Percentiles rank a stretch among this genome's conserved stretches.
These are phyloP conservation scores for Drosophila navojoa DNA, from an alignment of 1,140 invertebrate species.

Conservation along the genomic window DNA sequence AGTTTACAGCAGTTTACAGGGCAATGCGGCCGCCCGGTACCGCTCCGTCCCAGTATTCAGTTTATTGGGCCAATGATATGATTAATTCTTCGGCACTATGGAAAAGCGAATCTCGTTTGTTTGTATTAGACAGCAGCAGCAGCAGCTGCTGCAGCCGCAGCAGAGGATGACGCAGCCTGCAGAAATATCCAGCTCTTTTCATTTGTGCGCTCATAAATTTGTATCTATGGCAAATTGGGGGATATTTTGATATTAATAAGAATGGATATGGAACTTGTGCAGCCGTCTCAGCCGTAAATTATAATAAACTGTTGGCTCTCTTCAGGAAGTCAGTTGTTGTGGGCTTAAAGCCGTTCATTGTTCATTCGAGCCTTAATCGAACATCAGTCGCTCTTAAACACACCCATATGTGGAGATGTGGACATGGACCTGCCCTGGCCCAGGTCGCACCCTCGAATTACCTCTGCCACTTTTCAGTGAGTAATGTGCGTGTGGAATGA, in stretches of 20 bases:
- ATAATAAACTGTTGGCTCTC: too few relatives aligned
- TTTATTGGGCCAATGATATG: slow-evolving; percentile 75
- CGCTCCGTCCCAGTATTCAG: slow-evolving; percentile 16
- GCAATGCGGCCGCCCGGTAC: slow-evolving; percentile 6
- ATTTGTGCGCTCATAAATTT: slow-evolving; percentile 41
- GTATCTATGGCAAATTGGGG: slow-evolving; percentile 47
- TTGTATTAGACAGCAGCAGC: slow-evolving; percentile 30
- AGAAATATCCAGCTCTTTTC: slow-evolving; percentile 17
- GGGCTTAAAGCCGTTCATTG: slow-evolving; percentile 6
- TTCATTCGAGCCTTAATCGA: slow-evolving; percentile 42
- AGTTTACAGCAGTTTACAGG: slow-evolving; percentile 60
- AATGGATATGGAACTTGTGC: background rate
- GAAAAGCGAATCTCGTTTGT: slow-evolving; percentile 39
- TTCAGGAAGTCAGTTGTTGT: background rate
- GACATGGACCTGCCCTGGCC: slow-evolving; percentile 28
- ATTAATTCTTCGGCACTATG: slow-evolving; percentile 58
- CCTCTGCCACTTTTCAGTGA: slow-evolving; percentile 69
- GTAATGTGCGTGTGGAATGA: slow-evolving; percentile 54
- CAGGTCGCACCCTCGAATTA: slow-evolving; percentile 75
- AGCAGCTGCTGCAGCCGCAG: slow-evolving; percentile 7
- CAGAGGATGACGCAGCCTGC: slow-evolving; percentile 64
- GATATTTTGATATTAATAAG: slow-evolving; percentile 49
- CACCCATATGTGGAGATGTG: slow-evolving; percentile 43
- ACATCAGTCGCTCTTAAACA: slow-evolving; percentile 50
- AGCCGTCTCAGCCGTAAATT: too few relatives aligned